phyloP scores from a whole-genome alignment of 2,888 invertebrate genomes.

The Coremacera marginata region DNA sequence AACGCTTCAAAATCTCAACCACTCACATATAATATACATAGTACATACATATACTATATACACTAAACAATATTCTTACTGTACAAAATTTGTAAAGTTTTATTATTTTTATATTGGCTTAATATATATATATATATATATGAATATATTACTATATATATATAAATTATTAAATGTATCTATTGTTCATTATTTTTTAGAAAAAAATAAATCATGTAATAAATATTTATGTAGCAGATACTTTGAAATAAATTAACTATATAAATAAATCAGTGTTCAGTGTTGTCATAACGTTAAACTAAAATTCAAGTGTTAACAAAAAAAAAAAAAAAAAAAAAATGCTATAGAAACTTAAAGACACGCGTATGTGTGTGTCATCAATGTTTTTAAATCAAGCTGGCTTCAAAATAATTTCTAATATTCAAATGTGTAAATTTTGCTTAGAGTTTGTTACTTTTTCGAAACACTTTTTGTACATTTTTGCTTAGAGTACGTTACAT shows the following conservation, averaged over 20 bases:
- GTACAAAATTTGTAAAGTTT: constrained; percentile 51
- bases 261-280: constrained; percentile 48
- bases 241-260: neutral
- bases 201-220: neutral
- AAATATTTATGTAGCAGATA: neutral
- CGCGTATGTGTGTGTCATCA: neutral
- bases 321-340: neutral
- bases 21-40: constrained; percentile 6
- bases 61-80: constrained; percentile 36
- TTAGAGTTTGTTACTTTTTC: neutral
- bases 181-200: constrained; percentile 6
- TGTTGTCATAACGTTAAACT: constrained; percentile 45
- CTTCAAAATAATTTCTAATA: neutral
- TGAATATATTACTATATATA: constrained; percentile 1
- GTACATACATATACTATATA: neutral
- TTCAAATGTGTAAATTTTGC: neutral
- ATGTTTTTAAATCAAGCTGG: too few relatives aligned
- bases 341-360: neutral
- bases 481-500: neutral
- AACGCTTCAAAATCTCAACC: too few relatives aligned
- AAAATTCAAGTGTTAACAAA: constrained; percentile 28
- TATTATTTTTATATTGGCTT: constrained; percentile 52
- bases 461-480: too few relatives aligned
- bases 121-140: neutral
- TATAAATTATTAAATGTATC: constrained; percentile 22